These are phyloP conservation scores for Acleris laterana DNA, from an alignment of 2,888 invertebrate species.

Conservation along the genomic window DNA sequence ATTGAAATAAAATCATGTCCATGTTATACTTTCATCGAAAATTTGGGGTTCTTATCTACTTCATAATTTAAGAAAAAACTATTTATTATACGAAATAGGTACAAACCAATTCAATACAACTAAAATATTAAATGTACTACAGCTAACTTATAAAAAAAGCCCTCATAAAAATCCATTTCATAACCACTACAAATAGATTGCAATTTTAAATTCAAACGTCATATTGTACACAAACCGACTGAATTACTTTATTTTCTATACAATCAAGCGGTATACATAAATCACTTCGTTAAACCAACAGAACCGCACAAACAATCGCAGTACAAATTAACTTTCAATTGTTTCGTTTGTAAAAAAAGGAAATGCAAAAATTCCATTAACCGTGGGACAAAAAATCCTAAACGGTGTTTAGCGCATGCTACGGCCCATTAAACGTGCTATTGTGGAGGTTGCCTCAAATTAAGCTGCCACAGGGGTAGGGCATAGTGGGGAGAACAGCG, in stretches of 20 bases:
- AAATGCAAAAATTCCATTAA: slow-evolving; percentile 18
- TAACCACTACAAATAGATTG: too few relatives aligned
- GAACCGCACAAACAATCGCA: slow-evolving; percentile 7
- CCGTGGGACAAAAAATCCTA: slow-evolving; percentile 12
- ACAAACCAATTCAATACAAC: too few relatives aligned
- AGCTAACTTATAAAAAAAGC: too few relatives aligned
- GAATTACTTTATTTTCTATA: neutral
- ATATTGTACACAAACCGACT: neutral
- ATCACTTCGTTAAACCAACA: slow-evolving; percentile 1
- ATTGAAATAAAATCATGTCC: too few relatives aligned
- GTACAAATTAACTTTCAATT: slow-evolving; percentile 14
- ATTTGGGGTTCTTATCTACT: too few relatives aligned
- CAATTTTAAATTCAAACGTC: too few relatives aligned
- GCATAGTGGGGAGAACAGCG: neutral
- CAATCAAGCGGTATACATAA: neutral
- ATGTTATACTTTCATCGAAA: too few relatives aligned
- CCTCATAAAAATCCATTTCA: too few relatives aligned
- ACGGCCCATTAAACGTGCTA: slow-evolving; percentile 6
- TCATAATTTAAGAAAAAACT: too few relatives aligned
- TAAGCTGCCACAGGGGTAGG: neutral
- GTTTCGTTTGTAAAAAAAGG: slow-evolving; percentile 1
- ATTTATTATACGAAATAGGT: too few relatives aligned
- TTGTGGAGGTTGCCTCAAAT: slow-evolving; percentile 5
- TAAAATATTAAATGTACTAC: too few relatives aligned
- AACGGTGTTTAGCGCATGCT: slow-evolving; percentile 8